phyloP scores from a whole-genome alignment of 2,797 vertebrate genomes.

The Chiloscyllium punctatum region DNA sequence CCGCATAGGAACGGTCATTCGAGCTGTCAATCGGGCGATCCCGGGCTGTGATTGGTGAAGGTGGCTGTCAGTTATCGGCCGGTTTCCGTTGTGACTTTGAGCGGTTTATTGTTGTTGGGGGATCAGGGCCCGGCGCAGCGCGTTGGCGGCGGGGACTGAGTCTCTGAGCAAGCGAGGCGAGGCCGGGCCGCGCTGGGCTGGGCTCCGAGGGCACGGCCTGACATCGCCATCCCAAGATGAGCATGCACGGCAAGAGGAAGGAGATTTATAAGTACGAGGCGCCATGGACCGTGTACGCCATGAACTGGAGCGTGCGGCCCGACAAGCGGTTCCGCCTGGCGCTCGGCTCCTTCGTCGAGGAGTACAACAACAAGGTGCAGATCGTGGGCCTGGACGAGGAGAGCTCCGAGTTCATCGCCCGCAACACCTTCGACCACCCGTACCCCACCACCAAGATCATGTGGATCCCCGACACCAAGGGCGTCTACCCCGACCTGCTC shows the following conservation, averaged over 20 bases:
- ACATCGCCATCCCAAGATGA: slow-evolving; percentile 30
- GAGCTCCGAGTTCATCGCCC: slow-evolving; percentile 96
- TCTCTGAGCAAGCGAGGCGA: background rate
- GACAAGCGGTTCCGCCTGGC: slow-evolving; percentile 96
- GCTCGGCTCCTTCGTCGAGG: slow-evolving; percentile 92
- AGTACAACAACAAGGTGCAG: slow-evolving; percentile 98
- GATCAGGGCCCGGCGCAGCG: no score
- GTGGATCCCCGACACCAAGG: slow-evolving; percentile 99
- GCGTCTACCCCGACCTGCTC: slow-evolving; percentile 91
- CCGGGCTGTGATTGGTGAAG: background rate
- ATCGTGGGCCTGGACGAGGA: slow-evolving; percentile 96
- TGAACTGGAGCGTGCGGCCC: slow-evolving; percentile 98
- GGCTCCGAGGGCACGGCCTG: background rate
- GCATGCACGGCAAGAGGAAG: slow-evolving; percentile 94
- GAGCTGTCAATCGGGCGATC: background rate
- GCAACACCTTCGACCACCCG: slow-evolving; percentile 96
- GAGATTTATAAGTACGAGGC: slow-evolving; percentile 99
- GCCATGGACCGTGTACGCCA: slow-evolving; percentile 97
- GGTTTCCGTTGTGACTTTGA: background rate
- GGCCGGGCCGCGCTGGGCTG: background rate
- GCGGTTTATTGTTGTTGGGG: slow-evolving; percentile 23
- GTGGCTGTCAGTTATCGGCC: background rate
- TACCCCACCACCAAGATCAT: slow-evolving; percentile 98
- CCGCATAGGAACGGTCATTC: background rate
- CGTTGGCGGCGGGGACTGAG: background rate